A percentile compares a stretch with the other conserved stretches of the same genome.
phyloP scores from a whole-genome alignment of 2,113 vertebrate species.

The Panurus biarmicus region DNA sequence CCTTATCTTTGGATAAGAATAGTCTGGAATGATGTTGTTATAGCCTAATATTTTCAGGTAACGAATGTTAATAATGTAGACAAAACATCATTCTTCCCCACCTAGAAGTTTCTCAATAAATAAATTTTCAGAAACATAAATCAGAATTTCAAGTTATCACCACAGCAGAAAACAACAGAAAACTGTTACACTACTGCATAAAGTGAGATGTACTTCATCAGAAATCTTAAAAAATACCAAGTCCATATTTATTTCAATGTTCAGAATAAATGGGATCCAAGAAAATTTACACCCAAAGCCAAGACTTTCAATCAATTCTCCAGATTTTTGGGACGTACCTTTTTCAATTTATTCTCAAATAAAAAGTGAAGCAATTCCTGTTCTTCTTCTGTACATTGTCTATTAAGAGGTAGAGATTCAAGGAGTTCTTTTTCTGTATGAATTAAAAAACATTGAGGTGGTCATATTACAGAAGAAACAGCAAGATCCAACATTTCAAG shows the following conservation, averaged over 20 bases:
- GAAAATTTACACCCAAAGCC: not conserved
- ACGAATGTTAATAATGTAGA: too few species aligned
- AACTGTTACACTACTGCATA: not conserved
- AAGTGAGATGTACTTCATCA: not conserved
- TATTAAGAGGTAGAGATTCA: slow-evolving; percentile 89
- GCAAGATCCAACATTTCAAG: not conserved
- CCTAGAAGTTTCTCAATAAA: not conserved
- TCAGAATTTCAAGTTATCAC: not conserved
- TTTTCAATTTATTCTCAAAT: slow-evolving; percentile 98
- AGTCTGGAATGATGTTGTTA: not conserved
- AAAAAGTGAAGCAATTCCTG: slow-evolving; percentile 91
- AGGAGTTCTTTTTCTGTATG: slow-evolving; percentile 92
- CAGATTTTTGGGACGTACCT: slow-evolving; percentile 70
- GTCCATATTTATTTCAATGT: not conserved
- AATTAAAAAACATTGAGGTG: not conserved
- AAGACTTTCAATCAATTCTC: not conserved
- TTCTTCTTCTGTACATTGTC: slow-evolving; percentile 90
- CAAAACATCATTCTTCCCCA: too few species aligned
- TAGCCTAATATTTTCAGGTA: not conserved
- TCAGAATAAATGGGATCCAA: not conserved
- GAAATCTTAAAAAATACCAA: not conserved
- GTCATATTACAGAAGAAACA: not conserved
- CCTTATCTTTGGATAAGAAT: not conserved
- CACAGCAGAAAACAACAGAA: not conserved
- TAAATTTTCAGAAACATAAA: not conserved